A percentile compares a stretch with the other conserved stretches of the same genome.
These are phyloP conservation scores for Drosophila orosa DNA, from an alignment of 1,140 invertebrate species.

Conservation along the genomic window DNA sequence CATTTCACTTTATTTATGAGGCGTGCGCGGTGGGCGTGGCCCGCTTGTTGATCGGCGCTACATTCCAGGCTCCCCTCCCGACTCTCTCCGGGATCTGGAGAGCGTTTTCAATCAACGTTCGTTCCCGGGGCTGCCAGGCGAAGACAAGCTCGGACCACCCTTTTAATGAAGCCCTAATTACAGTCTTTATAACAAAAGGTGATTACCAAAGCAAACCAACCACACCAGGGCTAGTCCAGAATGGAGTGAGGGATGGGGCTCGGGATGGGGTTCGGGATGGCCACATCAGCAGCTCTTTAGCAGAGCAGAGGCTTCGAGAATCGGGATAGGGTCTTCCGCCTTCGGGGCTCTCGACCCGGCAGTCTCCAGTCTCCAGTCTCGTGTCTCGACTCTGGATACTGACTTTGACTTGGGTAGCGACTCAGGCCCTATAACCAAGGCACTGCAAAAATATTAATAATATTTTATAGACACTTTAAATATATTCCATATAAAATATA, in stretches of 20 bases:
- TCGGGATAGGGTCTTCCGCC: conserved; percentile 41
- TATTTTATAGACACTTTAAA: neutral
- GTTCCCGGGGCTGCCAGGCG: conserved; percentile 63
- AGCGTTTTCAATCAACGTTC: conserved; percentile 77
- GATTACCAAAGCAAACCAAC: conserved; percentile 82
- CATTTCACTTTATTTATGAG: conserved; percentile 81
- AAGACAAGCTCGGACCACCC: conserved; percentile 80
- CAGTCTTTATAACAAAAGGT: conserved; percentile 83
- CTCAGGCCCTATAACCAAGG: neutral
- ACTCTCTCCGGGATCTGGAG: neutral
- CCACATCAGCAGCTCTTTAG: conserved; percentile 5
- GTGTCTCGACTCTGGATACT: conserved; percentile 8
- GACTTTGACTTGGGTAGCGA: conserved; percentile 29
- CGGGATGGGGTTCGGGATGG: neutral
- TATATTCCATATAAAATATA: neutral
- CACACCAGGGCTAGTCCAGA: conserved; percentile 35
- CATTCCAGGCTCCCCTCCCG: conserved; percentile 39
- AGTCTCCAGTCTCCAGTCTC: conserved; percentile 33
- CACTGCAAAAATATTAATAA: conserved; percentile 5
- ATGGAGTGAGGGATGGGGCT: neutral
- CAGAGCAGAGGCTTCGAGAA: neutral
- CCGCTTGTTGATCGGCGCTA: conserved; percentile 78
- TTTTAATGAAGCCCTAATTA: conserved; percentile 83
- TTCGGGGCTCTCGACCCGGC: conserved; percentile 42
- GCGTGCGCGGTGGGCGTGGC: conserved; percentile 79